A percentile compares a stretch with the other conserved stretches of the same genome.
These are phyloP conservation scores for Hipparchia semele DNA, from an alignment of 2,888 invertebrate species.

Conservation along the genomic window DNA sequence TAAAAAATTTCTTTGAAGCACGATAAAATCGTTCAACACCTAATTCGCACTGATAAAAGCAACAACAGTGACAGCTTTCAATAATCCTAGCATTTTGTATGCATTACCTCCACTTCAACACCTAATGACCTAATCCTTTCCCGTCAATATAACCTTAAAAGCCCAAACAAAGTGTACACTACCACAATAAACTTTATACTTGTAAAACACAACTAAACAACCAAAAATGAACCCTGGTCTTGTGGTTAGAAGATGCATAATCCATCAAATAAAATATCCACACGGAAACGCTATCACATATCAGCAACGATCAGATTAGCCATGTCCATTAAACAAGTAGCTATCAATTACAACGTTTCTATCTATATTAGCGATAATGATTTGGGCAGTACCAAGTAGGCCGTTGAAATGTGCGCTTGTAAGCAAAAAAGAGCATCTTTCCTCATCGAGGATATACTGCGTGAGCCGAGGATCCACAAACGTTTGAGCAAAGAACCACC, in stretches of 20 bases:
- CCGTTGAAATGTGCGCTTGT: slow-evolving; percentile 74
- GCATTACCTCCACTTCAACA: slow-evolving; percentile 40
- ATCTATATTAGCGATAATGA: slow-evolving; percentile 68
- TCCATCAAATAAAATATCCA: not conserved
- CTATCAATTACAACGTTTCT: slow-evolving; percentile 74
- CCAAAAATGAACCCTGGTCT: not conserved
- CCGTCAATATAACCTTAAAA: slow-evolving; percentile 48
- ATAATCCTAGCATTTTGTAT: slow-evolving; percentile 37
- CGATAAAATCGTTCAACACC: slow-evolving; percentile 17
- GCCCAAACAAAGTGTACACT: slow-evolving; percentile 32
- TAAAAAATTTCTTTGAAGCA: slow-evolving; percentile 8
- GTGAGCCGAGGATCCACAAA: slow-evolving; percentile 61
- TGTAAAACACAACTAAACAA: not conserved
- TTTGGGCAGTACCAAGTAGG: slow-evolving; percentile 67
- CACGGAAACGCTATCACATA: slow-evolving; percentile 34
- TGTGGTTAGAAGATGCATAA: not conserved
- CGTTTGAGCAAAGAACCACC: slow-evolving; percentile 59
- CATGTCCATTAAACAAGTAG: slow-evolving; percentile 77
- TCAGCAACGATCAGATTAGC: slow-evolving; percentile 62
- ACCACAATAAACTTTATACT: slow-evolving; percentile 20
- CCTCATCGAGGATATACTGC: slow-evolving; percentile 71
- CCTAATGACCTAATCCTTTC: slow-evolving; percentile 43
- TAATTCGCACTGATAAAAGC: slow-evolving; percentile 15
- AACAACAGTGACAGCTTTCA: slow-evolving; percentile 35
- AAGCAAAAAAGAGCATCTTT: slow-evolving; percentile 72